phyloP scores from a whole-genome alignment of 2,888 invertebrate species.

The Sussaba pulchella region DNA sequence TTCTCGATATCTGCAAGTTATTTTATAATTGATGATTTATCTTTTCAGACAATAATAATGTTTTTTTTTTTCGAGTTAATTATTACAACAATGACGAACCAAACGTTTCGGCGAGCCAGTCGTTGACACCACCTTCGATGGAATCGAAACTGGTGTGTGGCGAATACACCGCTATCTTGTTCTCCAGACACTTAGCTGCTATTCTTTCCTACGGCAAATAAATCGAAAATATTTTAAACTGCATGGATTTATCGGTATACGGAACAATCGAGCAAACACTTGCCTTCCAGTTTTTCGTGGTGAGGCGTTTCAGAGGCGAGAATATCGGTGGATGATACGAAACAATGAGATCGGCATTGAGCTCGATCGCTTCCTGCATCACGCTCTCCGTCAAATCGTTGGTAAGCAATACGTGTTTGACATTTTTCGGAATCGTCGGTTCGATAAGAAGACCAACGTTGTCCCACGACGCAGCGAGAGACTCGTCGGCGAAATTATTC shows the following conservation, averaged over 20 bases:
- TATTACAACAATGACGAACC: conserved; percentile 66
- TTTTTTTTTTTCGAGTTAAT: not conserved
- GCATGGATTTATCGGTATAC: not conserved
- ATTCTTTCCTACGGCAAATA: conserved; percentile 89
- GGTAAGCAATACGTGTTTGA: conserved; percentile 91
- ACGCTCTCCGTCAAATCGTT: conserved; percentile 97
- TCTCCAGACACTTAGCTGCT: conserved; percentile 91
- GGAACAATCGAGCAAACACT: not conserved
- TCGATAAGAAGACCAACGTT: conserved; percentile 97
- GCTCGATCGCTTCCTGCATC: conserved; percentile 90
- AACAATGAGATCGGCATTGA: conserved; percentile 91
- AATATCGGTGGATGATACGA: conserved; percentile 99
- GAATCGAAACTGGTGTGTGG: conserved; percentile 97
- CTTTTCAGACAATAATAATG: conserved; percentile 15
- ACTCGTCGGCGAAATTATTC: conserved; percentile 89
- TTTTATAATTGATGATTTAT: not conserved
- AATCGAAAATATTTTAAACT: conserved; percentile 11
- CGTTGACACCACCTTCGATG: conserved; percentile 94
- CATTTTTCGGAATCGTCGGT: conserved; percentile 86
- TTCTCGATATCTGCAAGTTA: conserved; percentile 71
- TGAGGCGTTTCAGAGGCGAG: conserved; percentile 91
- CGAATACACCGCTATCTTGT: conserved; percentile 95
- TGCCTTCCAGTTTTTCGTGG: conserved; percentile 89
- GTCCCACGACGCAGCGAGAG: conserved; percentile 95
- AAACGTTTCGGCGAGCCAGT: conserved; percentile 94